Evolutionary conservation across 2,797 vertebrate species (phyloP).

Genomic region (Toxotes lorentzi): DNA sequence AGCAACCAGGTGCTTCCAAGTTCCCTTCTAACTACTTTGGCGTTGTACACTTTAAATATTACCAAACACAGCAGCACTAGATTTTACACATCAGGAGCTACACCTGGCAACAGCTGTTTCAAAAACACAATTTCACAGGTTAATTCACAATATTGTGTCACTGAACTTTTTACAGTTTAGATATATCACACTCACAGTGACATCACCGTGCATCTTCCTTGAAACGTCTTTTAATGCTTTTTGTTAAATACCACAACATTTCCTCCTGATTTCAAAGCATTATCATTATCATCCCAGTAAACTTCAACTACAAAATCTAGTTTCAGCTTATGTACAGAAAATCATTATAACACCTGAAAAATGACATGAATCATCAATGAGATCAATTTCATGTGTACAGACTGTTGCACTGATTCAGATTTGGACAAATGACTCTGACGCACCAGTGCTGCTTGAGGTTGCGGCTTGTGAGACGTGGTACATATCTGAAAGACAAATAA

Average conservation of each 20-base stretch:
- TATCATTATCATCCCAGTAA: not conserved
- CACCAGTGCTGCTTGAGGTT: slow-evolving; percentile 35
- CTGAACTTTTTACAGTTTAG: not conserved
- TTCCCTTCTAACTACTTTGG: not conserved
- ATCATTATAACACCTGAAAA: not conserved
- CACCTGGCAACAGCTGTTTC: not conserved
- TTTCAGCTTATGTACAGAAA: not conserved
- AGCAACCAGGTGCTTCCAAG: no score
- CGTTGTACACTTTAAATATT: not conserved
- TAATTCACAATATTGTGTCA: slow-evolving; percentile 2
- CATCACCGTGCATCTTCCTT: not conserved
- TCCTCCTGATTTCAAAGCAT: not conserved
- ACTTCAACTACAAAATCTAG: not conserved
- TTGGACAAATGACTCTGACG: slow-evolving; percentile 54
- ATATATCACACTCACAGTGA: not conserved
- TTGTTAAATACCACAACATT: not conserved
- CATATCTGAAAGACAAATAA: slow-evolving; percentile 63
- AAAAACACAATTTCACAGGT: not conserved
- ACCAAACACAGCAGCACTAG: not conserved
- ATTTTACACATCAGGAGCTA: not conserved
- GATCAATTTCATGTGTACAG: not conserved
- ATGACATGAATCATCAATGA: not conserved
- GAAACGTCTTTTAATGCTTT: not conserved
- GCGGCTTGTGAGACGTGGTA: slow-evolving; percentile 59
- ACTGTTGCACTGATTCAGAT: slow-evolving; percentile 31